A percentile compares a stretch with the other conserved stretches of the same genome.
Evolutionary conservation across 64 coral and sea anemone species (phyloP).

Genomic region (Porites lutea): DNA sequence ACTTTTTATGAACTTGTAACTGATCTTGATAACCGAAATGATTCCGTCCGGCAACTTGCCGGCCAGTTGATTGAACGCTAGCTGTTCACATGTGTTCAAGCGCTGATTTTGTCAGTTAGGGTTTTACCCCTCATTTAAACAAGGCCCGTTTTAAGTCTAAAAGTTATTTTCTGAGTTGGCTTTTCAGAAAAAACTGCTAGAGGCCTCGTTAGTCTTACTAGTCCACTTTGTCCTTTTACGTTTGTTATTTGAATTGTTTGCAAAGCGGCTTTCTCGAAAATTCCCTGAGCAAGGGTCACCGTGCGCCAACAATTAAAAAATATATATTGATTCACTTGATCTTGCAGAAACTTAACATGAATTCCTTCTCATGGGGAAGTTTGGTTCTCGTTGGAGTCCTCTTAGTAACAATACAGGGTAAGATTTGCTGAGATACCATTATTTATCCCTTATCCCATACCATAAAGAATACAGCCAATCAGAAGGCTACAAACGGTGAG

Average conservation of each 20-base stretch:
- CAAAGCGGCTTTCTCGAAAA: too few species aligned
- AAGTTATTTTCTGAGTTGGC: too few species aligned
- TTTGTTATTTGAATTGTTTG: too few species aligned
- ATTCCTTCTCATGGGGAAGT: not conserved
- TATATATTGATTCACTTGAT: not conserved
- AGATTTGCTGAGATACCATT: not conserved
- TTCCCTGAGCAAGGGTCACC: too few species aligned
- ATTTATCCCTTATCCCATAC: not conserved
- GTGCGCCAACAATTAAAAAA: too few species aligned
- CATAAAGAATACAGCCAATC: not conserved
- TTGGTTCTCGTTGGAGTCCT: not conserved
- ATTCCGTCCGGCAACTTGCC: too few species aligned
- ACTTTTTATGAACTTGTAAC: too few species aligned
- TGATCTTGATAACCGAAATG: too few species aligned
- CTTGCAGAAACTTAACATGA: constrained; percentile 2
- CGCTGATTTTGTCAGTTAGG: not conserved
- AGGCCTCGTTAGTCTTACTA: too few species aligned
- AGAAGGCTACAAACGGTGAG: not conserved
- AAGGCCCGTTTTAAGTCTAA: not conserved
- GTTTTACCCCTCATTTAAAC: not conserved
- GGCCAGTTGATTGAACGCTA: too few species aligned
- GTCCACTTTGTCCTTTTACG: too few species aligned
- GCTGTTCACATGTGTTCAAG: not conserved
- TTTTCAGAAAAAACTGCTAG: too few species aligned
- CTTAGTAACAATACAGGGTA: constrained; percentile 3